Percentiles rank a stretch among this genome's conserved stretches.
phyloP scores from a whole-genome alignment of 2,797 vertebrate genomes.

The Leucoraja ocellata region DNA sequence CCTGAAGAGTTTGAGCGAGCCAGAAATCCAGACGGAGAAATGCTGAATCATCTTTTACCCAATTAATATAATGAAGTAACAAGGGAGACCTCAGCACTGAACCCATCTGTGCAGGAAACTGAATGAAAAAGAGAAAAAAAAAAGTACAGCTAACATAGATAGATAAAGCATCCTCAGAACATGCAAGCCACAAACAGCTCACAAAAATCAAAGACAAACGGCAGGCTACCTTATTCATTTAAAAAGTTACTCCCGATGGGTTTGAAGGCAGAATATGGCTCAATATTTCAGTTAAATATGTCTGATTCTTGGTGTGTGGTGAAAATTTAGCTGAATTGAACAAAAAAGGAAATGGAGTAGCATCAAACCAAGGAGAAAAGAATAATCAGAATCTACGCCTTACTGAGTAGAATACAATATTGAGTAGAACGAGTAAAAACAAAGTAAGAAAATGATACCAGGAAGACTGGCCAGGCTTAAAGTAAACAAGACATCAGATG shows the following conservation, averaged over 20 bases:
- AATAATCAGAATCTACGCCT: not conserved
- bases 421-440: too few species aligned
- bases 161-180: not conserved
- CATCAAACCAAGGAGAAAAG: not conserved
- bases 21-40: slow-evolving; percentile 84
- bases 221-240: not conserved
- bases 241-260: not conserved
- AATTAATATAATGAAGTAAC: slow-evolving; percentile 83
- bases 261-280: not conserved
- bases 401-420: not conserved
- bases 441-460: too few species aligned
- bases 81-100: slow-evolving; percentile 75
- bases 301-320: not conserved
- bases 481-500: too few species aligned
- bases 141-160: slow-evolving; percentile 36
- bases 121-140: slow-evolving; percentile 53
- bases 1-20: slow-evolving; percentile 77
- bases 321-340: not conserved
- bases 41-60: slow-evolving; percentile 75
- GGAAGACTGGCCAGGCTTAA: too few species aligned
- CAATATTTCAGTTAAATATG: not conserved
- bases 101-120: slow-evolving; percentile 91
- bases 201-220: not conserved
- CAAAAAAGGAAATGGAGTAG: not conserved
- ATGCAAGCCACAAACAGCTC: not conserved